Conservation (phyloP, 2,797 vertebrate species). For the Eupleurogrammus muticus region DNA sequence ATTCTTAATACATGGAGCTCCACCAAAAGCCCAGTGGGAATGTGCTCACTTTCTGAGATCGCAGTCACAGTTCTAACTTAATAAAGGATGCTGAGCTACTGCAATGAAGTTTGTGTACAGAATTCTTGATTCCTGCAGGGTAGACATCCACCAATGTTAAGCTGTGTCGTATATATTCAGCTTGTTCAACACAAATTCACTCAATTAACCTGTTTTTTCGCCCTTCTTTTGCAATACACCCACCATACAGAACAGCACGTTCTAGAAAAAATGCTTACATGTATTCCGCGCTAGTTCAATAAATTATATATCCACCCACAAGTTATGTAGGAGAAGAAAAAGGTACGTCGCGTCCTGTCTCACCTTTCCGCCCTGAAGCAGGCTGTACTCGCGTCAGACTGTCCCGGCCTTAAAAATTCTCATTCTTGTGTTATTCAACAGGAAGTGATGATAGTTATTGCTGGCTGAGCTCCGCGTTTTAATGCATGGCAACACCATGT, state of each 20-base stretch:
- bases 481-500: background rate
- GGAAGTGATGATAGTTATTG: constrained; percentile 22
- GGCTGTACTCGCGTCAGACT: background rate
- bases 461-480: constrained; percentile 2
- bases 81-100: constrained; percentile 16
- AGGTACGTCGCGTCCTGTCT: background rate
- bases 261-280: background rate
- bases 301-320: constrained; percentile 14
- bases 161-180: constrained; percentile 15
- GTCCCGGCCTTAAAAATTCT: constrained; percentile 6
- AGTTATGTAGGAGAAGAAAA: background rate
- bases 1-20: constrained; percentile 8
- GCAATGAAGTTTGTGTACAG: constrained; percentile 6
- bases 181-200: constrained; percentile 9
- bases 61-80: background rate
- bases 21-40: constrained; percentile 16
- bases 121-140: constrained; percentile 1
- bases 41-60: constrained; percentile 13
- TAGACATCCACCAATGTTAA: background rate
- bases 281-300: background rate
- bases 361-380: background rate
- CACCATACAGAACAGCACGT: background rate
- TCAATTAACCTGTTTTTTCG: background rate
- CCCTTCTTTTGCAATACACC: background rate
- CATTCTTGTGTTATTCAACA: background rate